A percentile compares a stretch with the other conserved stretches of the same genome.
phyloP scores from a whole-genome alignment of 2,113 vertebrate species.

The Mus pahari region DNA sequence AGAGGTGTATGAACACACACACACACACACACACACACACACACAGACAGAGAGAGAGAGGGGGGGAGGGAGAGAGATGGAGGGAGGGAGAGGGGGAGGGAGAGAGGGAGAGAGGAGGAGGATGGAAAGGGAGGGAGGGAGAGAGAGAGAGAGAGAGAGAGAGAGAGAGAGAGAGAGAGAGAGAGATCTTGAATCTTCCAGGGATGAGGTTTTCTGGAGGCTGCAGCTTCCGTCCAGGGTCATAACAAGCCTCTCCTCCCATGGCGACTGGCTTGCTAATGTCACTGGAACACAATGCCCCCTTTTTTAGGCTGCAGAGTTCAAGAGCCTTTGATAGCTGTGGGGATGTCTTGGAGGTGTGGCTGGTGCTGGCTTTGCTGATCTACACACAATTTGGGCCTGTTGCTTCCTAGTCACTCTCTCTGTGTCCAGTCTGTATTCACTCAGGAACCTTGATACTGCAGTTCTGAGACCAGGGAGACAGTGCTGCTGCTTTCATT shows the following conservation, averaged over 20 bases:
- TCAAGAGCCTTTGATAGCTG: background rate
- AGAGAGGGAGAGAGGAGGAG: too few relatives aligned
- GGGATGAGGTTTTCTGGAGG: too few relatives aligned
- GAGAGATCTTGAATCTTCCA: too few relatives aligned
- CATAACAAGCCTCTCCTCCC: background rate
- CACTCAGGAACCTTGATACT: background rate
- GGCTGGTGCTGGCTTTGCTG: background rate
- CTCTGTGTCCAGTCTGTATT: background rate
- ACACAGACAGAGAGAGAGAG: too few relatives aligned
- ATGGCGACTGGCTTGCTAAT: background rate
- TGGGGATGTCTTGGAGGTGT: background rate
- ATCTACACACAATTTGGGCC: background rate
- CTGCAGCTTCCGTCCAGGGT: background rate
- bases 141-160: too few relatives aligned
- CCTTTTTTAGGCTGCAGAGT: background rate
- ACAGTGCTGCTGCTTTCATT: background rate
- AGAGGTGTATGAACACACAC: background rate
- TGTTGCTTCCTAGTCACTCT: background rate
- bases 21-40: too few relatives aligned
- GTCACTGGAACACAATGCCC: background rate
- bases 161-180: too few relatives aligned
- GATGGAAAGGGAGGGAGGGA: too few relatives aligned
- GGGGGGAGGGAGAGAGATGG: rapidly evolving
- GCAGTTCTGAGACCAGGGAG: background rate
- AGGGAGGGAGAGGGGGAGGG: too few relatives aligned